Percentiles rank a stretch among this genome's conserved stretches.
These are phyloP conservation scores for Tetramorium parvispinum DNA, from an alignment of 1,140 invertebrate species.

Conservation along the genomic window DNA sequence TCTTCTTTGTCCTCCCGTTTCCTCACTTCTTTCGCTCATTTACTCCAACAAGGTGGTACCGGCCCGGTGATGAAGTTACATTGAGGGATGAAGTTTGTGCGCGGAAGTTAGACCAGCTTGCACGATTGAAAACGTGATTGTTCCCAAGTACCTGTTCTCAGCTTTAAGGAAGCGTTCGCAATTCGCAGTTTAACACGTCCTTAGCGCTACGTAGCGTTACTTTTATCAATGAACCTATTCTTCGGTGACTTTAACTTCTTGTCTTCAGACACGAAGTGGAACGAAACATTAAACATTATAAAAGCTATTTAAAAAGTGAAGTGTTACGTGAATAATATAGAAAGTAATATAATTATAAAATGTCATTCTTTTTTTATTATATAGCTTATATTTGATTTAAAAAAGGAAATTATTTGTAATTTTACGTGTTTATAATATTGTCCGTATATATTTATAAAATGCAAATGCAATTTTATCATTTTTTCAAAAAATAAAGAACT, in stretches of 20 bases:
- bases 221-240: constrained; percentile 10
- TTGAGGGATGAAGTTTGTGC: constrained; percentile 45
- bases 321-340: neutral
- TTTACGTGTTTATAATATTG: neutral
- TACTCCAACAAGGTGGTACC: constrained; percentile 29
- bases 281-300: neutral
- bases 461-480: neutral
- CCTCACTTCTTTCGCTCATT: constrained; percentile 14
- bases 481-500: neutral
- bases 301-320: neutral
- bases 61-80: constrained; percentile 57
- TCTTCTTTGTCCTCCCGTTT: neutral
- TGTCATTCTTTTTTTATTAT: neutral
- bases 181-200: constrained; percentile 31
- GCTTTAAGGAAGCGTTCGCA: neutral
- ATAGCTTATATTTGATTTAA: neutral
- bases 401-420: neutral
- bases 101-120: constrained; percentile 11
- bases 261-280: neutral
- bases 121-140: constrained; percentile 46
- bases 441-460: neutral
- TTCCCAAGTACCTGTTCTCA: constrained; percentile 8
- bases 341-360: neutral
- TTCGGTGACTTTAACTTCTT: neutral
- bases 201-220: neutral